phyloP scores from a whole-genome alignment of 1,140 invertebrate species.

The Drosophila ananassae region DNA sequence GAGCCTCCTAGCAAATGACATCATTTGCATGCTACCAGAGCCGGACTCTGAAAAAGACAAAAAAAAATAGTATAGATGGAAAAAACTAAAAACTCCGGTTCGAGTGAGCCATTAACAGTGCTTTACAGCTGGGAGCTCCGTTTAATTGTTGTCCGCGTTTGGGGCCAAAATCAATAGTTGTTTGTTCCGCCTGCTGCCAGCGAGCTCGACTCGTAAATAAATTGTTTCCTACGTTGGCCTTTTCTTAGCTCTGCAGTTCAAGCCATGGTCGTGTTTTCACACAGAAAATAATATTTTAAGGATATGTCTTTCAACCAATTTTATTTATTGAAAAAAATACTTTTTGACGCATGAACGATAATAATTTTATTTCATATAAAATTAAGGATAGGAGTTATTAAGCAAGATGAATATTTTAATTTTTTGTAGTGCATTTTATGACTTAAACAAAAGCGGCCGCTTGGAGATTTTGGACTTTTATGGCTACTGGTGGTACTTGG shows the following conservation, averaged over 20 bases:
- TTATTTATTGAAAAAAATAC: background rate
- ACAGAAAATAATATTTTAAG: background rate
- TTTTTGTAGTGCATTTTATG: conserved; percentile 45
- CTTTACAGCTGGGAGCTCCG: conserved; percentile 66
- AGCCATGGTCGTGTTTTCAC: conserved; percentile 25
- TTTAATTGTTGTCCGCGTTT: conserved; percentile 68
- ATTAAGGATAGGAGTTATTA: no score
- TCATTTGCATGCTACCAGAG: conserved; percentile 60
- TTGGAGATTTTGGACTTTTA: conserved; percentile 65
- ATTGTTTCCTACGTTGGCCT: conserved; percentile 32
- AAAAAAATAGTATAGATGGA: background rate
- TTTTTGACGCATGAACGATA: background rate
- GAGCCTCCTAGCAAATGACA: conserved; percentile 57
- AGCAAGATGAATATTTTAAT: background rate
- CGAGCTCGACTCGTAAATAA: conserved; percentile 69
- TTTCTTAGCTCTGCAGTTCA: conserved; percentile 17
- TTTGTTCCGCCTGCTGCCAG: conserved; percentile 65
- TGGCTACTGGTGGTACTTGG: conserved; percentile 50
- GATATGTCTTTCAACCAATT: no score
- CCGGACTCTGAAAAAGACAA: background rate
- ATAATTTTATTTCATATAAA: no score
- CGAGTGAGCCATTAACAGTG: conserved; percentile 72
- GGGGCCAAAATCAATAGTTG: conserved; percentile 65
- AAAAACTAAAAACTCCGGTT: conserved; percentile 15
- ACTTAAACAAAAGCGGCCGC: conserved; percentile 68